Base-by-base conservation (phyloP, 2,113 vertebrate genomes). In the Dicaeum eximium region DNA sequence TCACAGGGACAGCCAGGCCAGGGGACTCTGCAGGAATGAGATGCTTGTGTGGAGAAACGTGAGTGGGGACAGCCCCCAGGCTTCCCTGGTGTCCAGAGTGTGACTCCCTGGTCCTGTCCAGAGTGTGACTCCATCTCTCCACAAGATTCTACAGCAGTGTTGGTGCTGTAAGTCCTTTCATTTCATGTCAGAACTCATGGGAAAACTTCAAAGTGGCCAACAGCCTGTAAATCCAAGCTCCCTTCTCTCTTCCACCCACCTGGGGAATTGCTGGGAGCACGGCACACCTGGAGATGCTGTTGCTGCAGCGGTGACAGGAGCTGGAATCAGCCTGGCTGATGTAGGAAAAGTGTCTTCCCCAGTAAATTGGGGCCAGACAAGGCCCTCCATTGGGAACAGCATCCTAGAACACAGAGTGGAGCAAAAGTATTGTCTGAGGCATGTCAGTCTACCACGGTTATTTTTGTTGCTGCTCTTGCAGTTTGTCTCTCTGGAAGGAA, bases 381-480 rank as follows among this genome's bases (percentile, higher is more conserved):
- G 38, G 37, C 38, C 37, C 44, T 65, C 37, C n/a, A 28, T 0
- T 2, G 73, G 42, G 92, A 90, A 51, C 19, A 53, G 62, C 72
- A 47, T 62, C 81, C 74, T 21, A 30, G 35, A 83, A 75, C 37
- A 53, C 10, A 44, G 61, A 91, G 51, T 24, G 64, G 56, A 92
- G 82, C 31, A 77, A 40, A 88, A 70, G 38, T 31, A 69, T 93
- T 93, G 90, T 94, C 90, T 96, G 93, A 94, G 78, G 96, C n/a
- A 9, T n/a, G 2, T 6, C 50, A 92, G 72, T 58, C 96, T 96
- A 61, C 66, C 94, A 81, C 11, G 9, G 88, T 97, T 96, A 94
- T 95, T 96, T 95, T 95, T 80, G 80, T 70, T 84, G 92, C 91
- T 92, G 92, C 74, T 96, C 65, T 90, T 96, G 42, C 58, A 70